Evolutionary conservation across 2,797 vertebrate genomes (phyloP), one percentile per base, ranked within the genome.

Genomic region (Lepilemur ruficaudatus): DNA sequence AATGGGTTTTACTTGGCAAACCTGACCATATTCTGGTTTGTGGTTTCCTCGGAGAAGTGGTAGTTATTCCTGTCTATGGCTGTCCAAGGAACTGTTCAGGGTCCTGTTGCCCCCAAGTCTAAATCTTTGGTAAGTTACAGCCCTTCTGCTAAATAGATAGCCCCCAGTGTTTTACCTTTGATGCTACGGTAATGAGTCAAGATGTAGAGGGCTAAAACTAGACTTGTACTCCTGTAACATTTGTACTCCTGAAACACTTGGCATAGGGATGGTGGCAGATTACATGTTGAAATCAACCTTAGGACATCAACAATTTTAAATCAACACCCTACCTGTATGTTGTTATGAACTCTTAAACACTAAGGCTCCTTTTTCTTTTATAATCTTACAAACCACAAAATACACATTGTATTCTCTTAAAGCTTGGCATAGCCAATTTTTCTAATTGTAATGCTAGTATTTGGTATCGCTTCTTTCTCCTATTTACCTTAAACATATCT

Each of bases 311-410:
- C 35, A 65, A 76, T n/a, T 81, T 70, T 78, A 63, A 61, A 65
- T 38, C 63, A 83, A 82, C 35, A 86, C 28, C 17, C 59, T 55
- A 94, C 11, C 70, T 7, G 11, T 46, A 89, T 14, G 5, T 46
- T 94, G 52, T 30, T 65, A 8, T 78, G 41, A 93, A 92, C 12
- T 18, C 50, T 72, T 72, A 93, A 93, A 93, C 50, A 50, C 50
- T 70, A 86, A 82, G 35, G 30, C 8, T 59, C 5, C 13, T 30
- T 81, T 94, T 86, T 76, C 8, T 75, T 70, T 70, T 78, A 50
- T 79, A 87, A 57, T 67, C 72, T 81, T 78, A 89, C n/a, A 86
- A 70, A 96, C 8, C 75, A 91, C 43, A 96, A 81, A 85, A 73
- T 18, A 76, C 17, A 55, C 23, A 91, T 18, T 69, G 3, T 52